Percentiles rank a stretch among this genome's conserved stretches.
Evolutionary conservation across 92 coral and sea anemone genomes (phyloP).

Genomic region (Bergia puertoricense): DNA sequence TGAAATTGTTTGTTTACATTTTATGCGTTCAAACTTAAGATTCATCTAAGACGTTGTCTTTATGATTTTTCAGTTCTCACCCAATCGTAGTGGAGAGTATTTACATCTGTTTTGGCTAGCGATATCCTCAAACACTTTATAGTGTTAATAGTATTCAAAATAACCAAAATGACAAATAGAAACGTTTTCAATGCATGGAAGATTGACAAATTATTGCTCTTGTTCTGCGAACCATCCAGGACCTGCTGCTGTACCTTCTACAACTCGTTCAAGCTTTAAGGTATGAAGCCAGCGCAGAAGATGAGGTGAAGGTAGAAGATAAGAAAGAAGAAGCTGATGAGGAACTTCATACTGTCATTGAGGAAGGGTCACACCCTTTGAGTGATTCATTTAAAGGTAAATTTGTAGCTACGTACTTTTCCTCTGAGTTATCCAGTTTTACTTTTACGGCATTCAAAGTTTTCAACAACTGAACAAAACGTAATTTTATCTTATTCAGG

Average conservation of each 20-base stretch:
- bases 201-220: not conserved
- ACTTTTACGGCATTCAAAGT: not conserved
- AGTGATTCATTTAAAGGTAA: conserved; percentile 38
- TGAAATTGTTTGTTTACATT: no score
- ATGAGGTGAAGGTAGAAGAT: conserved; percentile 57
- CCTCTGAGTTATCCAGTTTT: not conserved
- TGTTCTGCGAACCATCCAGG: conserved; percentile 50
- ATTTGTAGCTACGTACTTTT: not conserved
- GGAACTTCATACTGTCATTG: conserved; percentile 8
- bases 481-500: no score
- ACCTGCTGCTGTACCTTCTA: conserved; percentile 85
- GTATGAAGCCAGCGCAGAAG: conserved; percentile 72
- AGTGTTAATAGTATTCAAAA: no score
- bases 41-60: no score
- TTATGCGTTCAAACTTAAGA: no score
- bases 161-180: no score
- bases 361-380: conserved; percentile 34
- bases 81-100: no score
- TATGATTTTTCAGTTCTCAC: no score
- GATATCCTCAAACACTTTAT: no score
- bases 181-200: not conserved
- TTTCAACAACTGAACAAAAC: no score
- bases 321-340: conserved; percentile 49
- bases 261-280: conserved; percentile 97
- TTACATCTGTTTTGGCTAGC: no score